phyloP scores from a whole-genome alignment of 2,888 invertebrate species.

The Troides helena region DNA sequence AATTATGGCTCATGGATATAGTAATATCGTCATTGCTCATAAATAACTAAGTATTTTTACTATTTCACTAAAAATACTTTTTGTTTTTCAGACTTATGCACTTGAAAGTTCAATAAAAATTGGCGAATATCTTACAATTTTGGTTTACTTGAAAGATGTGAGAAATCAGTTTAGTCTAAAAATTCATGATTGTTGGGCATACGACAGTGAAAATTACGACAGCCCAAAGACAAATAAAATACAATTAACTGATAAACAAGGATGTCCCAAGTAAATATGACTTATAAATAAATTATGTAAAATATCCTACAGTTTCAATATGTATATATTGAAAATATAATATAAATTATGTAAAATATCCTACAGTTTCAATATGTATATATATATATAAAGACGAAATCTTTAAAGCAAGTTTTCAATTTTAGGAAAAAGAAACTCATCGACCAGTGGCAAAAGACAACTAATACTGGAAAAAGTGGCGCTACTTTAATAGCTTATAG shows the following conservation, averaged over 20 bases:
- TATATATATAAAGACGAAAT: background rate
- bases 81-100: constrained; percentile 74
- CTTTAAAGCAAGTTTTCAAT: constrained; percentile 27
- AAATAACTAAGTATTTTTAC: no score
- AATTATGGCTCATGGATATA: no score
- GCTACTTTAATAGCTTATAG: constrained; percentile 84
- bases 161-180: constrained; percentile 83
- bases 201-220: constrained; percentile 82
- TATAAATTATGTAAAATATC: background rate
- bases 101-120: constrained; percentile 83
- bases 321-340: background rate
- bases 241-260: constrained; percentile 83
- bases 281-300: background rate
- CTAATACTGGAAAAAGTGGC: constrained; percentile 79
- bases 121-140: constrained; percentile 84
- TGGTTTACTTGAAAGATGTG: constrained; percentile 84
- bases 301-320: background rate
- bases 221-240: constrained; percentile 79
- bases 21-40: no score
- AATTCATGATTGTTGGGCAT: constrained; percentile 87
- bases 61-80: background rate
- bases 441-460: constrained; percentile 82
- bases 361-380: background rate
- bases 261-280: constrained; percentile 82
- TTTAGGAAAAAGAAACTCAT: constrained; percentile 83